These are phyloP conservation scores for Acromyrmex charruanus DNA, from an alignment of 1,140 invertebrate species.

Conservation along the genomic window DNA sequence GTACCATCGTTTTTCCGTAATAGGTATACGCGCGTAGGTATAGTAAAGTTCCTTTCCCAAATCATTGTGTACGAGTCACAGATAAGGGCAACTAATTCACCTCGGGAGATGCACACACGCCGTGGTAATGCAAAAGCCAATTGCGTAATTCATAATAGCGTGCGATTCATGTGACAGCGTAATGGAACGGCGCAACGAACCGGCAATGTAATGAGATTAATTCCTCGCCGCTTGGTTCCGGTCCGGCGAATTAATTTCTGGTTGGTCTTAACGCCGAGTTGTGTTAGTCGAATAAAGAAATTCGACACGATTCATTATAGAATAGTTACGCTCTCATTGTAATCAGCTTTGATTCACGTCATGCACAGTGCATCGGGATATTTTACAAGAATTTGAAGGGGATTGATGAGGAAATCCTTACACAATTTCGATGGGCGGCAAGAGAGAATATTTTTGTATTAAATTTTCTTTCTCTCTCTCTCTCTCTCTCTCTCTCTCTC, in stretches of 20 bases:
- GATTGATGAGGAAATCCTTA: constrained; percentile 20
- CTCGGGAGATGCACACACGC: neutral
- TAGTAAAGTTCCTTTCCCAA: neutral
- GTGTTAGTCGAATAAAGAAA: neutral
- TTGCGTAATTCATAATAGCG: constrained; percentile 46
- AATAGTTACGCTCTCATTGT: constrained; percentile 7
- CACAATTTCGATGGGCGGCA: constrained; percentile 10
- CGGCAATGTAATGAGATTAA: constrained; percentile 53
- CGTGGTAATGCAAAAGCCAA: constrained; percentile 13
- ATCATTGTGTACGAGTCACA: neutral
- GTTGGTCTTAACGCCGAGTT: constrained; percentile 4
- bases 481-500: neutral
- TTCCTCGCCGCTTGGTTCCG: constrained; percentile 22
- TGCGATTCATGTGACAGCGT: constrained; percentile 36
- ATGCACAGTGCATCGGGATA: neutral
- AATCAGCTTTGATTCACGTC: neutral
- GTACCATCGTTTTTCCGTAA: constrained; percentile 29
- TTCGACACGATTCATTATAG: constrained; percentile 13
- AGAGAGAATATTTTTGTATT: constrained; percentile 33
- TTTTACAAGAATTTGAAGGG: constrained; percentile 18
- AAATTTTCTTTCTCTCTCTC: neutral
- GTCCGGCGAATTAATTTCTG: constrained; percentile 31
- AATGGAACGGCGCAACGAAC: constrained; percentile 52
- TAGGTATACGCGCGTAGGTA: neutral
- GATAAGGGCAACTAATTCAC: constrained; percentile 4